Percentiles rank a stretch among this genome's conserved stretches.
These are phyloP conservation scores for Amblyopsis hoosieri DNA, from an alignment of 2,797 vertebrate species.

Conservation along the genomic window DNA sequence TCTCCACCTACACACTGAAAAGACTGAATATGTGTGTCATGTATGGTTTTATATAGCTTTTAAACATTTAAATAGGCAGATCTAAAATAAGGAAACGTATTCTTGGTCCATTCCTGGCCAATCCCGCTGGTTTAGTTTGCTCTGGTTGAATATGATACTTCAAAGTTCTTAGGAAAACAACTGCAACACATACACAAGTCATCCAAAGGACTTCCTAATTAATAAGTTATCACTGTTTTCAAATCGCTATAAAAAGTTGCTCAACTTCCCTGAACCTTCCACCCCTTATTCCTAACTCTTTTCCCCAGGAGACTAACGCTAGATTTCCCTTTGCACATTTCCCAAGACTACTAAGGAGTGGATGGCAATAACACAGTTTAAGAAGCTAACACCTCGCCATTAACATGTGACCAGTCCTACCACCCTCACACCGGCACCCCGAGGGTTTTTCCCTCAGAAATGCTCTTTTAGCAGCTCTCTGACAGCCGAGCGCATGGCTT, in stretches of 20 bases:
- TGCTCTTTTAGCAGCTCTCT: slow-evolving; percentile 82
- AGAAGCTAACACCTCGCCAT: slow-evolving; percentile 76
- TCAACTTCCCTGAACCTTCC: slow-evolving; percentile 55
- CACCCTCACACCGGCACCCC: slow-evolving; percentile 75
- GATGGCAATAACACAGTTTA: slow-evolving; percentile 70
- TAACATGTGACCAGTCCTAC: slow-evolving; percentile 77
- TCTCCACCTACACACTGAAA: too few relatives aligned
- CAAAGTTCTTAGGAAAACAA: slow-evolving; percentile 54
- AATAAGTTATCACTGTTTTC: slow-evolving; percentile 59
- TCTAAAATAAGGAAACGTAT: too few relatives aligned
- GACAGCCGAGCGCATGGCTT: slow-evolving; percentile 89
- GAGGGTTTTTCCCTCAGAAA: slow-evolving; percentile 75
- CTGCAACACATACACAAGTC: slow-evolving; percentile 43
- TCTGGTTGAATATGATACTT: slow-evolving; percentile 41
- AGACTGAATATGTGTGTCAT: too few relatives aligned
- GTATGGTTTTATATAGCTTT: too few relatives aligned
- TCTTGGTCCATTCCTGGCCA: too few relatives aligned
- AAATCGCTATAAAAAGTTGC: slow-evolving; percentile 40
- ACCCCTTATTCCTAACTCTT: slow-evolving; percentile 63
- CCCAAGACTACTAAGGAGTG: slow-evolving; percentile 55
- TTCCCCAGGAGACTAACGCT: slow-evolving; percentile 60
- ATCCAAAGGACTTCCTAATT: slow-evolving; percentile 68
- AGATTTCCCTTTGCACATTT: slow-evolving; percentile 66
- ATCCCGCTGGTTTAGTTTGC: too few relatives aligned
- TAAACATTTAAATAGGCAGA: too few relatives aligned